A percentile compares a stretch with the other conserved stretches of the same genome.
phyloP scores from a whole-genome alignment of 2,797 vertebrate species.

The Pelochelys cantorii region DNA sequence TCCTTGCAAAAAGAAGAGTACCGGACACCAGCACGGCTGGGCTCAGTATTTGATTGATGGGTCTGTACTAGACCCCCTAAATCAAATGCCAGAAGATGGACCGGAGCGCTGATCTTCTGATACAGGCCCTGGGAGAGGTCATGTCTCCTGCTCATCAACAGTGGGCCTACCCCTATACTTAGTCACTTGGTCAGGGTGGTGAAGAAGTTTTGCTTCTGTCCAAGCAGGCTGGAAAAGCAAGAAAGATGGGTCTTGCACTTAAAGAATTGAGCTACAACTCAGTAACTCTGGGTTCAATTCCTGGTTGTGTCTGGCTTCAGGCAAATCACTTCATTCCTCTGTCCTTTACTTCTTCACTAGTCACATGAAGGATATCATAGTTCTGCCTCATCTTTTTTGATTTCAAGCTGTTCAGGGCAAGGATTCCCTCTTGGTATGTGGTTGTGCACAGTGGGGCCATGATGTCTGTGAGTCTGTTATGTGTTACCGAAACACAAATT shows the following conservation, averaged over 20 bases:
- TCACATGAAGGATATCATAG: fast-evolving
- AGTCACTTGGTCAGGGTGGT: neutral
- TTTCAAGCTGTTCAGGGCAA: neutral
- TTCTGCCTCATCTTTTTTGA: neutral
- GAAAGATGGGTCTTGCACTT: neutral
- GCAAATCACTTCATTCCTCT: neutral
- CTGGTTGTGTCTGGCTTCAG: neutral
- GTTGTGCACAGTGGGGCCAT: neutral
- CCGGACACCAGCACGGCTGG: too few relatives aligned
- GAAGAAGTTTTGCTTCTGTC: neutral
- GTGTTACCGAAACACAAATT: neutral
- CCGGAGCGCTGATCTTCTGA: too few relatives aligned
- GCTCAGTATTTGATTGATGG: too few relatives aligned
- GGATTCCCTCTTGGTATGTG: neutral
- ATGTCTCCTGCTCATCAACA: neutral
- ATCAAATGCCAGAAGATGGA: too few relatives aligned
- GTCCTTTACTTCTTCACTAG: neutral
- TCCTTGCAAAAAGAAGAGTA: too few relatives aligned
- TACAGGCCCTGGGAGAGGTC: neutral
- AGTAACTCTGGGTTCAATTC: neutral
- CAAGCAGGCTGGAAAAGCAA: neutral
- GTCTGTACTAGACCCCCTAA: too few relatives aligned
- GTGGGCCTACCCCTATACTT: neutral
- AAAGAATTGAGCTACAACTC: neutral
- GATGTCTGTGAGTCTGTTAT: neutral